Evolutionary conservation across 2,888 invertebrate genomes (phyloP).

Genomic region (Nectonema munidae): DNA sequence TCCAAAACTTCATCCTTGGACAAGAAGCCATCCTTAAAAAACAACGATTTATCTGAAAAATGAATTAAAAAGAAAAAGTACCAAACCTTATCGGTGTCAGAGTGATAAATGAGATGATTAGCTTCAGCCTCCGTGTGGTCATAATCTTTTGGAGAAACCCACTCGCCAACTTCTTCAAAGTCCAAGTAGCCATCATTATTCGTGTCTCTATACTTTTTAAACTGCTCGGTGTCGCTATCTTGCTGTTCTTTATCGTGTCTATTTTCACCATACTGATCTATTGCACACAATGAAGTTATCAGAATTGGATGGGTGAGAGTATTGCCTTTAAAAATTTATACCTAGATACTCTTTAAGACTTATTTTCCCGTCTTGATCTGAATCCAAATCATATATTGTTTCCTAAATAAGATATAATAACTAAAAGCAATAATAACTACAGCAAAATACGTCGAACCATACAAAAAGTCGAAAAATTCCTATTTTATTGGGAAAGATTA

Average conservation of each 20-base stretch:
- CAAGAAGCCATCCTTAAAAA: slow-evolving; percentile 37
- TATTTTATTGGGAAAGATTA: too few species aligned
- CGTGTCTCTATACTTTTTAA: slow-evolving; percentile 42
- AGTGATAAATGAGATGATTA: slow-evolving; percentile 65
- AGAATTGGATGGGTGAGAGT: slow-evolving; percentile 22
- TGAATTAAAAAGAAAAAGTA: background rate
- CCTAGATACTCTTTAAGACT: slow-evolving; percentile 73
- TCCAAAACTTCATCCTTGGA: slow-evolving; percentile 52
- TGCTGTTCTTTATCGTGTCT: slow-evolving; percentile 46
- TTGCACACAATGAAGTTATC: background rate
- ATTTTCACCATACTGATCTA: slow-evolving; percentile 21
- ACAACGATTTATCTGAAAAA: background rate
- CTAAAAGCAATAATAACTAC: background rate
- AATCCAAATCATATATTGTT: slow-evolving; percentile 85
- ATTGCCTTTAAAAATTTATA: slow-evolving; percentile 26
- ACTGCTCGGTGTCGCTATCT: slow-evolving; percentile 75
- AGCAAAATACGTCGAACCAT: background rate
- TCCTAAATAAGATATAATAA: slow-evolving; percentile 28
- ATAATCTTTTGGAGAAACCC: slow-evolving; percentile 78
- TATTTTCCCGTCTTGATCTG: slow-evolving; percentile 64
- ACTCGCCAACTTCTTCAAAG: slow-evolving; percentile 43
- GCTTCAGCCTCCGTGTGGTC: slow-evolving; percentile 89
- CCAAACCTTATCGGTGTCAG: slow-evolving; percentile 42
- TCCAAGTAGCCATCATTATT: slow-evolving; percentile 56
- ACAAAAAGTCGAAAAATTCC: too few species aligned